A percentile compares a stretch with the other conserved stretches of the same genome.
Evolutionary conservation across 2,888 invertebrate species (phyloP).

Genomic region (Pandemis cinnamomeana): DNA sequence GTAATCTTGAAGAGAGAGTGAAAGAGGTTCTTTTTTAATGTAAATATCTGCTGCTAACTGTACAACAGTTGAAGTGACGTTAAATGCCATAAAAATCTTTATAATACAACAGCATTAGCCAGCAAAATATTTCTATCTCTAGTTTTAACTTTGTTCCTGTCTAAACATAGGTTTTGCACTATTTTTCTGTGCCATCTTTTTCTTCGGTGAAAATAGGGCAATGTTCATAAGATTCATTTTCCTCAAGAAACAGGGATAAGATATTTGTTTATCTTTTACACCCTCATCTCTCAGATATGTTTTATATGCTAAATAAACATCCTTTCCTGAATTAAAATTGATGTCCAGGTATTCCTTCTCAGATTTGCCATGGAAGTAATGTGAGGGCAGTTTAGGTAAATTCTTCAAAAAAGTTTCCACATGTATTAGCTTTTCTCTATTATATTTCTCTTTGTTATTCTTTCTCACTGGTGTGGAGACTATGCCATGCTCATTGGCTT

Average conservation of each 20-base stretch:
- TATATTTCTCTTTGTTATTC: constrained; percentile 37
- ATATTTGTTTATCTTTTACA: constrained; percentile 34
- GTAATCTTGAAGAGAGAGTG: too few relatives aligned
- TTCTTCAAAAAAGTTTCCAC: constrained; percentile 37
- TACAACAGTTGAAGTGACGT: background rate
- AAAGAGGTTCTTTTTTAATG: background rate
- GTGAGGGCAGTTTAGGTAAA: constrained; percentile 33
- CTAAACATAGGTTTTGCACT: constrained; percentile 28
- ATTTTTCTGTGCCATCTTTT: constrained; percentile 31
- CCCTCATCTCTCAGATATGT: constrained; percentile 31
- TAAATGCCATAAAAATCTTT: background rate
- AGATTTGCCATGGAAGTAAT: constrained; percentile 37
- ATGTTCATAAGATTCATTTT: constrained; percentile 37
- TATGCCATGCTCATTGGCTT: constrained; percentile 39
- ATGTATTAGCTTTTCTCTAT: constrained; percentile 37
- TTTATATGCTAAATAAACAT: constrained; percentile 37
- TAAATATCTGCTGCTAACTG: background rate
- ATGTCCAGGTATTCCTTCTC: constrained; percentile 38
- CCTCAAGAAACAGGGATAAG: constrained; percentile 37
- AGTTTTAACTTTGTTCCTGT: constrained; percentile 29
- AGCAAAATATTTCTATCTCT: background rate
- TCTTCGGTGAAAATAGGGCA: constrained; percentile 34
- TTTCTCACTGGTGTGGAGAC: constrained; percentile 31
- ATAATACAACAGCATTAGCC: background rate
- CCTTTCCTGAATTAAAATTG: constrained; percentile 34